These are phyloP conservation scores for Lycocerus yunnanus DNA, from an alignment of 2,888 invertebrate genomes.

Conservation along the genomic window DNA sequence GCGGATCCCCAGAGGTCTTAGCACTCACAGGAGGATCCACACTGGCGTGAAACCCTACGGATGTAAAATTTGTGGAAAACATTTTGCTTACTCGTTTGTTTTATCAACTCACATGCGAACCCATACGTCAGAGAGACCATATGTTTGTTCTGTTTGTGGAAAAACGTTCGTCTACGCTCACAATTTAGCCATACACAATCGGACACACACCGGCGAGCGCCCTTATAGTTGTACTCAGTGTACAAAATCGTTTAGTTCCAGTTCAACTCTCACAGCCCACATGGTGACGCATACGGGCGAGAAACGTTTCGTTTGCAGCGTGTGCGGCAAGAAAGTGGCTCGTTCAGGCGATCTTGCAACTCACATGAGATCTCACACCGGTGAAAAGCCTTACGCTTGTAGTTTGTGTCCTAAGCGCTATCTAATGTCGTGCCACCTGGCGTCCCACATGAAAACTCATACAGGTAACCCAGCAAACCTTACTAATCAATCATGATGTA, in stretches of 20 bases:
- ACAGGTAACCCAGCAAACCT: constrained; percentile 37
- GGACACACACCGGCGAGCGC: constrained; percentile 47
- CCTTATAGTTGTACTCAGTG: constrained; percentile 45
- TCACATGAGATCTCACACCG: constrained; percentile 47
- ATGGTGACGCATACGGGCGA: constrained; percentile 40
- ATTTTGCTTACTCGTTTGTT: constrained; percentile 44
- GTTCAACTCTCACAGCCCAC: constrained; percentile 41
- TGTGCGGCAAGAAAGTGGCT: constrained; percentile 46
- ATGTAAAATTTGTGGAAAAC: constrained; percentile 44
- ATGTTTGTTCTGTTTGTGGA: constrained; percentile 47
- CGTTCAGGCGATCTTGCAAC: constrained; percentile 46
- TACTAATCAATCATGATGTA: too few relatives aligned
- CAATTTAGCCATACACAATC: constrained; percentile 46
- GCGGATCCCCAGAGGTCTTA: constrained; percentile 45
- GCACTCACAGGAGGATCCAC: constrained; percentile 44
- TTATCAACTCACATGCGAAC: constrained; percentile 45
- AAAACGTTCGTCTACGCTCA: constrained; percentile 46
- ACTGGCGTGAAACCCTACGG: constrained; percentile 43
- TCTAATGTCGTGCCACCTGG: constrained; percentile 48
- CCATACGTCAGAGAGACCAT: constrained; percentile 46
- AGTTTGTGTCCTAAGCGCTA: constrained; percentile 44
- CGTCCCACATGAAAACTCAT: constrained; percentile 46
- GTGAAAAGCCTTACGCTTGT: constrained; percentile 46
- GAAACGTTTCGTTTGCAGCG: constrained; percentile 42
- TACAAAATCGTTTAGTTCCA: constrained; percentile 41